These are phyloP conservation scores for Acanthosepion pharaonis DNA, from an alignment of 2,888 invertebrate species.

Conservation along the genomic window DNA sequence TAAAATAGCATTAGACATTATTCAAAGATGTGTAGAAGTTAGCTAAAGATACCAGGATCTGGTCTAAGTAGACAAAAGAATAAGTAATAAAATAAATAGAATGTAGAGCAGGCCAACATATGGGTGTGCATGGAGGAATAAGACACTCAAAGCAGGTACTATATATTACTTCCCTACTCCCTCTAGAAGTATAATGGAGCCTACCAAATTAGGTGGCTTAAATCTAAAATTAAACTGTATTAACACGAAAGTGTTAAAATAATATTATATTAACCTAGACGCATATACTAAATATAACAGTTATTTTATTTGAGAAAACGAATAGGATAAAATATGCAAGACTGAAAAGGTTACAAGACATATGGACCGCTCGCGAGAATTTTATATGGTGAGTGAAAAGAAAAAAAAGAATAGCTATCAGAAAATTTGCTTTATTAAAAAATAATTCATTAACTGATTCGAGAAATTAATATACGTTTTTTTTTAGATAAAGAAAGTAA, in stretches of 20 bases:
- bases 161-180: neutral
- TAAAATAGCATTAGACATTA: neutral
- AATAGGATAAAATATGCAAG: neutral
- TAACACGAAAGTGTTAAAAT: neutral
- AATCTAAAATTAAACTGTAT: neutral
- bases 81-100: neutral
- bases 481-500: neutral
- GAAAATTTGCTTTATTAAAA: neutral
- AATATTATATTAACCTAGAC: neutral
- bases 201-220: neutral
- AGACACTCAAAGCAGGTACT: neutral
- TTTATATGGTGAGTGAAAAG: neutral
- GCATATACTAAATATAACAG: neutral
- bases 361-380: neutral
- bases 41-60: slow-evolving; percentile 15
- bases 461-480: neutral
- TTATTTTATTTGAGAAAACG: neutral
- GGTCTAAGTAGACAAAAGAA: slow-evolving; percentile 33
- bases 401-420: neutral
- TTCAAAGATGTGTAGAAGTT: neutral
- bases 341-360: neutral
- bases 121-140: neutral
- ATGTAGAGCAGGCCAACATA: slow-evolving; percentile 18
- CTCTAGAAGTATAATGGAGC: neutral
- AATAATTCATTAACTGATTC: rapidly evolving